These are phyloP conservation scores for Trissolcus japonicus DNA, from an alignment of 2,888 invertebrate genomes.

Conservation along the genomic window DNA sequence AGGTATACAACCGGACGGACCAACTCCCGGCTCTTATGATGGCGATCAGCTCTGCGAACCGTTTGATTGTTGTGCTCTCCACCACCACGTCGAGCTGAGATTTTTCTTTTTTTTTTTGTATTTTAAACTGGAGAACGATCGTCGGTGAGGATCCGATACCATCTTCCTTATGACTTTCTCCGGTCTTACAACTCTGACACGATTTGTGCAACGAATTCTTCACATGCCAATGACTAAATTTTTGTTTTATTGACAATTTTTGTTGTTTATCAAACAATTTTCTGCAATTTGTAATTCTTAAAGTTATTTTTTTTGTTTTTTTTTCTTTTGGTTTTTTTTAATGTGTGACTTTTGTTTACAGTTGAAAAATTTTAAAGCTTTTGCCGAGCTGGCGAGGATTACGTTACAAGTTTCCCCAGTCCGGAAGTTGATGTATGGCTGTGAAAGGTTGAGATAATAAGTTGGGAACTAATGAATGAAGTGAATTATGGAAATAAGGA, in stretches of 20 bases:
- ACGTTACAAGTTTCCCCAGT: slow-evolving; percentile 9
- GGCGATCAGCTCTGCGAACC: too few species aligned
- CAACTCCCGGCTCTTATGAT: too few species aligned
- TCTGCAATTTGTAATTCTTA: neutral
- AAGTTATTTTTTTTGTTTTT: neutral
- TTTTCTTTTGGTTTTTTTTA: neutral
- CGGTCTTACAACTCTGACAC: slow-evolving; percentile 15
- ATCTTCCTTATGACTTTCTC: slow-evolving; percentile 22
- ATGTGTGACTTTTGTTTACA: neutral
- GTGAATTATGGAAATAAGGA: slow-evolving; percentile 24
- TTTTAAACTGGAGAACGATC: neutral
- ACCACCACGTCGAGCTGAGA: too few species aligned
- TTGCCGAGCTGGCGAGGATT: neutral
- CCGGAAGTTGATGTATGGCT: slow-evolving; percentile 12
- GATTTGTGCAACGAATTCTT: slow-evolving; percentile 4
- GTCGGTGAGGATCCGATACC: neutral
- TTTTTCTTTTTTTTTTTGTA: neutral
- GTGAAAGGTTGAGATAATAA: slow-evolving; percentile 18
- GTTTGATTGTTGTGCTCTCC: too few species aligned
- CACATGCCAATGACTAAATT: neutral
- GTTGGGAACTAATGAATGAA: slow-evolving; percentile 12
- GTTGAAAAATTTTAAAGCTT: neutral
- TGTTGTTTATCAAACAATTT: neutral
- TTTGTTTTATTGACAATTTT: too few species aligned
- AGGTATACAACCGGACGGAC: slow-evolving; percentile 8